phyloP scores from a whole-genome alignment of 2,113 vertebrate species.

The Vimba vimba region DNA sequence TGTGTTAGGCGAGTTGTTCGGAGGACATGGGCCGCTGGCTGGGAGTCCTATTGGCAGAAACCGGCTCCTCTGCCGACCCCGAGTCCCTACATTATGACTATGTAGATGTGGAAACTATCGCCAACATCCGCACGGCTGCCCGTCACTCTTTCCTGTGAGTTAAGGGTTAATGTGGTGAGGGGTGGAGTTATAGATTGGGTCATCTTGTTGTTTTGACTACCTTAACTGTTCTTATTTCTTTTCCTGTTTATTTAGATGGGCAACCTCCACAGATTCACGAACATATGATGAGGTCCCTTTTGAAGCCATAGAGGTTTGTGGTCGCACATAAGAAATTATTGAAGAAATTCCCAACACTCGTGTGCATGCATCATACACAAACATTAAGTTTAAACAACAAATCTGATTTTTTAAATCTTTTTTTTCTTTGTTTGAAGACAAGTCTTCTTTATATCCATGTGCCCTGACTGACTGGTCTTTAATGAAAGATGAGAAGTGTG shows the following conservation, averaged over 20 bases:
- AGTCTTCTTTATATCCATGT: not conserved
- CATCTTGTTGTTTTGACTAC: not conserved
- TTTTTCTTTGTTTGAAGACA: not conserved
- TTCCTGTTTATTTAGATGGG: slow-evolving; percentile 80
- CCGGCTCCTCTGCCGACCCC: slow-evolving; percentile 81
- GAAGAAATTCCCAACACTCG: not conserved
- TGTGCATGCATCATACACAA: not conserved
- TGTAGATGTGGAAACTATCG: slow-evolving; percentile 94
- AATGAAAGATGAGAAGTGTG: slow-evolving; percentile 46
- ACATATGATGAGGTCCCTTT: slow-evolving; percentile 93
- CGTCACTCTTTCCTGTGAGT: slow-evolving; percentile 96
- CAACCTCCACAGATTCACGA: slow-evolving; percentile 80
- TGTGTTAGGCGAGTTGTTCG: slow-evolving; percentile 84
- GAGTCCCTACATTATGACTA: slow-evolving; percentile 97
- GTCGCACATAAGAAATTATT: not conserved
- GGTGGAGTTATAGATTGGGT: not conserved
- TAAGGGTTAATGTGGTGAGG: not conserved
- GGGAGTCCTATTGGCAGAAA: slow-evolving; percentile 91
- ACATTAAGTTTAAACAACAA: too few species aligned
- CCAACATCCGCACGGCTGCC: slow-evolving; percentile 91
- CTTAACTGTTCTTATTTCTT: not conserved
- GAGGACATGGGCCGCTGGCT: slow-evolving; percentile 96
- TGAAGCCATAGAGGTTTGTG: slow-evolving; percentile 68
- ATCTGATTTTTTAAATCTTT: not conserved
- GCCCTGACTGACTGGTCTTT: not conserved